Conservation (phyloP, 64 coral and sea anemone genomes). For the Hydrozoanthus tunicans region DNA sequence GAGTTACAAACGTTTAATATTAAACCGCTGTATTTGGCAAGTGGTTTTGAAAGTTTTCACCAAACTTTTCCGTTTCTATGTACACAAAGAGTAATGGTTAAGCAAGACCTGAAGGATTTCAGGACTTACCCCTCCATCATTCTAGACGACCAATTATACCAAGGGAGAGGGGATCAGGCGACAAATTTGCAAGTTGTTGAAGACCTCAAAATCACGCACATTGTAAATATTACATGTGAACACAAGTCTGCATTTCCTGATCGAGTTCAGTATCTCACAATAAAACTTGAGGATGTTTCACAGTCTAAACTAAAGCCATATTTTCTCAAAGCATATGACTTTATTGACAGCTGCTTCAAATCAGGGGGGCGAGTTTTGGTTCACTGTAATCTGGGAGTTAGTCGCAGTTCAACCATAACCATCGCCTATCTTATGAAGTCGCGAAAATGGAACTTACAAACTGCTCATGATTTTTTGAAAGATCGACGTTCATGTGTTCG, state of each 20-base stretch:
- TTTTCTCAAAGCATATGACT: conserved; percentile 78
- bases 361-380: conserved; percentile 77
- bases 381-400: conserved; percentile 96
- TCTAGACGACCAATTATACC: conserved; percentile 79
- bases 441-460: conserved; percentile 74
- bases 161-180: conserved; percentile 89
- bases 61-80: conserved; percentile 86
- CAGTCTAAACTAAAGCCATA: conserved; percentile 77
- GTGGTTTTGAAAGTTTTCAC: conserved; percentile 73
- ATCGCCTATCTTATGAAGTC: conserved; percentile 94
- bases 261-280: conserved; percentile 74
- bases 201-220: conserved; percentile 81
- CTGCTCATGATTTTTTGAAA: conserved; percentile 86
- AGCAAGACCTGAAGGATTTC: conserved; percentile 59
- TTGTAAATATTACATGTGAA: conserved; percentile 94
- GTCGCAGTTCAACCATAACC: conserved; percentile 87
- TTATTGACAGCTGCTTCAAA: conserved; percentile 72
- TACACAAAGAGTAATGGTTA: conserved; percentile 57
- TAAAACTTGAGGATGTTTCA: conserved; percentile 88
- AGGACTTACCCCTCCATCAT: conserved; percentile 86
- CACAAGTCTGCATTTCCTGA: conserved; percentile 87
- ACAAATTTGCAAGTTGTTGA: conserved; percentile 73
- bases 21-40: conserved; percentile 68
- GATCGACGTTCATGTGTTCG: conserved; percentile 72
- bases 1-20: conserved; percentile 74